phyloP scores from a whole-genome alignment of 2,797 vertebrate genomes.

The Picus viridis region DNA sequence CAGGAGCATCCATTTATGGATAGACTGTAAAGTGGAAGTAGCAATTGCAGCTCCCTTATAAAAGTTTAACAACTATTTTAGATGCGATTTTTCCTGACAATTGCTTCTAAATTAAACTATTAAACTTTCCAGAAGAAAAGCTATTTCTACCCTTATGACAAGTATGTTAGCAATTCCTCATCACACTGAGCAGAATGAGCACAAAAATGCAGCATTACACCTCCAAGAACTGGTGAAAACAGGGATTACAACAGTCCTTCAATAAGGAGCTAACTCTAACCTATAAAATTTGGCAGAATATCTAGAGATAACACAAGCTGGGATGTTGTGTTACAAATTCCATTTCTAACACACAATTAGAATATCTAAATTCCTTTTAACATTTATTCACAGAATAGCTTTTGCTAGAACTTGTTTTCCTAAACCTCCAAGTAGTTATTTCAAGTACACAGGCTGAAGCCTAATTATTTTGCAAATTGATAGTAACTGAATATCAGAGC shows the following conservation, averaged over 20 bases:
- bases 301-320: background rate
- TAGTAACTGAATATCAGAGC: background rate
- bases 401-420: background rate
- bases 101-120: background rate
- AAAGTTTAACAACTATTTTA: background rate
- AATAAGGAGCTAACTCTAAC: background rate
- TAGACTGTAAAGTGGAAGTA: background rate
- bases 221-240: background rate
- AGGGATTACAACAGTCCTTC: background rate
- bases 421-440: background rate
- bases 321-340: too few relatives aligned
- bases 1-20: background rate
- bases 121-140: background rate
- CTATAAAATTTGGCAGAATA: background rate
- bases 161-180: background rate
- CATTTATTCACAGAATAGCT: background rate
- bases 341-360: background rate
- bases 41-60: background rate
- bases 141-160: background rate
- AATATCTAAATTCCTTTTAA: background rate
- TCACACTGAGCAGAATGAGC: background rate
- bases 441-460: background rate
- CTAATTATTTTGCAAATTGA: background rate
- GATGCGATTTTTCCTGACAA: background rate
- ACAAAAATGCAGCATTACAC: background rate